phyloP scores from a whole-genome alignment of 2,113 vertebrate genomes.

The Coptodon rendalli region DNA sequence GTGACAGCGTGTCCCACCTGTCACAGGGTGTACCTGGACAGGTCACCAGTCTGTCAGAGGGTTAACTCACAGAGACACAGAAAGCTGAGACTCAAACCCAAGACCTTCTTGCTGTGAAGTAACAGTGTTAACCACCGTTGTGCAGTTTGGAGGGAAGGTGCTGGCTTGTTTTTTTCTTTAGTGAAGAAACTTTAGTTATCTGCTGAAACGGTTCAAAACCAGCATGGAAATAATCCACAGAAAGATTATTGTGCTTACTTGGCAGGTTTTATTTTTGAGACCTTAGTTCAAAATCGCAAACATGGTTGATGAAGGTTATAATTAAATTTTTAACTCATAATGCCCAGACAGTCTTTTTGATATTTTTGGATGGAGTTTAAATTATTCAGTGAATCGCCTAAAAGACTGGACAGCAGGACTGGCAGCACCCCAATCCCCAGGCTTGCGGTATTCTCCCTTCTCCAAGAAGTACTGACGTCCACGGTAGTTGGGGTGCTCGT shows the following conservation, averaged over 20 bases:
- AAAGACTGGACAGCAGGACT: slow-evolving; percentile 83
- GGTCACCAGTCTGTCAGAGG: neutral
- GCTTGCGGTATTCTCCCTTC: slow-evolving; percentile 88
- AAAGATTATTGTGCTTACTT: neutral
- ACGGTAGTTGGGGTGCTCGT: slow-evolving; percentile 86
- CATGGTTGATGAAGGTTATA: neutral
- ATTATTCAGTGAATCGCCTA: slow-evolving; percentile 68
- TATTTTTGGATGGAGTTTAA: neutral
- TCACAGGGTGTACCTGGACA: neutral
- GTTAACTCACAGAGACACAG: neutral
- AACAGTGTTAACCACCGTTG: neutral
- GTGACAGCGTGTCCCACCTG: neutral
- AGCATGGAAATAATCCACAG: neutral
- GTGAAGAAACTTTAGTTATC: neutral
- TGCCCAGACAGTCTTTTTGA: neutral
- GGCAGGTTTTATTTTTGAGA: slow-evolving; percentile 62
- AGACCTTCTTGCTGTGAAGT: neutral
- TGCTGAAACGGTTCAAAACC: slow-evolving; percentile 62
- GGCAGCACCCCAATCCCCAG: slow-evolving; percentile 82
- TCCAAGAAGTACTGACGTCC: slow-evolving; percentile 90
- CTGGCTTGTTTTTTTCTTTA: neutral
- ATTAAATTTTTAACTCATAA: neutral
- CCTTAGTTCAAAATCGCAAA: slow-evolving; percentile 30
- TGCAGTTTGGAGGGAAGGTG: neutral
- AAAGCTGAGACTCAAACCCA: neutral